These are phyloP conservation scores for Natrix natrix DNA, from an alignment of 2,797 vertebrate species.

Conservation along the genomic window DNA sequence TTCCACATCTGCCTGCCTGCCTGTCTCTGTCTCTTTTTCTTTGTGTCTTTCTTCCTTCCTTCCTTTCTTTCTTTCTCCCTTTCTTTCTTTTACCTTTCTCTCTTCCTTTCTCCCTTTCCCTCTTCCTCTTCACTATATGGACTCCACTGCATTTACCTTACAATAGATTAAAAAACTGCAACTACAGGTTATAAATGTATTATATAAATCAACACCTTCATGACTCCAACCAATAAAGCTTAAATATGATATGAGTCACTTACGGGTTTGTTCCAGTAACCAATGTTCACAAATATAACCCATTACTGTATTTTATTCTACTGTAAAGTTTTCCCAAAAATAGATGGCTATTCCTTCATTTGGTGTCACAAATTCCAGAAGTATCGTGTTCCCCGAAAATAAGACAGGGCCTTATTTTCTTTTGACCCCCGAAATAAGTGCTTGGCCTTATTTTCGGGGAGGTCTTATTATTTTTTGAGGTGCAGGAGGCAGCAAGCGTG, in stretches of 20 bases:
- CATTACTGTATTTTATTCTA: neutral
- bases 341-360: neutral
- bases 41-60: too few species aligned
- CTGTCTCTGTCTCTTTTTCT: neutral
- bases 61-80: too few species aligned
- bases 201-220: neutral
- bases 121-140: neutral
- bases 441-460: too few species aligned
- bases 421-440: too few species aligned
- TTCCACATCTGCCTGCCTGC: neutral
- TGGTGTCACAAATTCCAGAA: neutral
- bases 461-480: too few species aligned
- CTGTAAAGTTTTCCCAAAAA: neutral
- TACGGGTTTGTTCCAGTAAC: neutral
- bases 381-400: too few species aligned
- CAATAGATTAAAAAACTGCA: neutral
- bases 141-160: neutral
- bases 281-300: neutral
- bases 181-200: neutral
- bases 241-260: neutral
- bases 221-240: neutral
- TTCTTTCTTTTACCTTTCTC: too few species aligned
- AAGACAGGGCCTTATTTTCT: too few species aligned
- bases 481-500: too few species aligned
- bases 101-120: neutral